phyloP scores from a whole-genome alignment of 2,797 vertebrate species.

The Gobio occitaniae region DNA sequence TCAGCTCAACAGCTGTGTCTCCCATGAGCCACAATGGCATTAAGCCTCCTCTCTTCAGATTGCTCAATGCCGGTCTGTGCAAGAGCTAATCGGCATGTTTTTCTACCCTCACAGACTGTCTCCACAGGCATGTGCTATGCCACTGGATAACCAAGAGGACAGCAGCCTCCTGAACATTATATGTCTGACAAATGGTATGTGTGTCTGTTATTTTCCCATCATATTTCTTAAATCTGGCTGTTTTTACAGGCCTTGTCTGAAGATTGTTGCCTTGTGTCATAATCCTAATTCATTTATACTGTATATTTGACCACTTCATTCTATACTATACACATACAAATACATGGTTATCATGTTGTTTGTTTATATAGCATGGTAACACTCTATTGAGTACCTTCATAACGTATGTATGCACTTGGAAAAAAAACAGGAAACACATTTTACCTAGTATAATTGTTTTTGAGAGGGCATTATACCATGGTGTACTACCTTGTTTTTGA shows the following conservation, averaged over 20 bases:
- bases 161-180: constrained; percentile 64
- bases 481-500: background rate
- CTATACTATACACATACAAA: background rate
- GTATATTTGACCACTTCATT: background rate
- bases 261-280: background rate
- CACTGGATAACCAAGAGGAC: constrained; percentile 66
- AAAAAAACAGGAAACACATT: background rate
- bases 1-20: constrained; percentile 28
- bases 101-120: constrained; percentile 44
- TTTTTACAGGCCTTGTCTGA: constrained; percentile 8
- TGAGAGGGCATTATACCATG: background rate
- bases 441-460: background rate
- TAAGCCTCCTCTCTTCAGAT: constrained; percentile 34
- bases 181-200: constrained; percentile 72
- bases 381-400: background rate
- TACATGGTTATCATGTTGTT: background rate
- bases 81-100: constrained; percentile 34
- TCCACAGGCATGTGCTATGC: constrained; percentile 64
- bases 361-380: background rate
- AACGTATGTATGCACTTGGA: background rate
- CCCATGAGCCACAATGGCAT: constrained; percentile 27
- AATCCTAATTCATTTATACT: background rate
- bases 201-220: constrained; percentile 18
- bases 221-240: background rate
- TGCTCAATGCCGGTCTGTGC: constrained; percentile 31